phyloP scores from a whole-genome alignment of 2,113 vertebrate genomes.

The Peromyscus polionotus region DNA sequence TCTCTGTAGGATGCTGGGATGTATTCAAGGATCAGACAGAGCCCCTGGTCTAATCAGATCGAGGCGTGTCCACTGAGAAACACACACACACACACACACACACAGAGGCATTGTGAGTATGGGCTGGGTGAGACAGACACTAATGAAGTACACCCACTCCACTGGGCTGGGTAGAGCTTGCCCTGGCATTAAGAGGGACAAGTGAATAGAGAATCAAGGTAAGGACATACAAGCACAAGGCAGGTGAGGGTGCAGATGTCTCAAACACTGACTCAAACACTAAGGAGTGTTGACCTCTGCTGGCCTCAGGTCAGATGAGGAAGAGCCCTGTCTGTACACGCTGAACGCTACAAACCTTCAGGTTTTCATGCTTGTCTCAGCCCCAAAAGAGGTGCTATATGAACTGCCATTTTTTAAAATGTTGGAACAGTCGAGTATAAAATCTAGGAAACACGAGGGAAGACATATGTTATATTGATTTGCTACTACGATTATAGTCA shows the following conservation, averaged over 20 bases:
- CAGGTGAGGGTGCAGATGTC: neutral
- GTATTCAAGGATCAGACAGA: neutral
- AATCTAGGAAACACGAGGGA: neutral
- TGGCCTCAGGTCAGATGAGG: neutral
- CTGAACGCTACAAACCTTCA: neutral
- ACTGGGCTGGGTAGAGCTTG: neutral
- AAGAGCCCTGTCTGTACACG: neutral
- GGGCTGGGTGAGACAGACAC: neutral
- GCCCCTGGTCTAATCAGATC: neutral
- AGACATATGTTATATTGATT: neutral
- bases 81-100: neutral
- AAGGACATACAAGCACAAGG: neutral
- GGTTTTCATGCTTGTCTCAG: neutral
- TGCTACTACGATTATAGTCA: neutral
- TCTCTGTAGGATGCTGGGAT: neutral
- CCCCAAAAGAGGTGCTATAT: rapidly evolving
- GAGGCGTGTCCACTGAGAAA: neutral
- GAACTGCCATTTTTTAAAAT: neutral
- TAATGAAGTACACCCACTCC: too few species aligned
- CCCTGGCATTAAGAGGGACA: neutral
- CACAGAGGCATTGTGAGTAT: neutral
- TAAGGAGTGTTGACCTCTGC: neutral
- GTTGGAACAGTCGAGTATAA: neutral
- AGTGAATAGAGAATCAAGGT: too few species aligned
- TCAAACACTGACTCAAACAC: neutral